Evolutionary conservation across 2,113 vertebrate genomes (phyloP).

Genomic region (Odobenus rosmarus): DNA sequence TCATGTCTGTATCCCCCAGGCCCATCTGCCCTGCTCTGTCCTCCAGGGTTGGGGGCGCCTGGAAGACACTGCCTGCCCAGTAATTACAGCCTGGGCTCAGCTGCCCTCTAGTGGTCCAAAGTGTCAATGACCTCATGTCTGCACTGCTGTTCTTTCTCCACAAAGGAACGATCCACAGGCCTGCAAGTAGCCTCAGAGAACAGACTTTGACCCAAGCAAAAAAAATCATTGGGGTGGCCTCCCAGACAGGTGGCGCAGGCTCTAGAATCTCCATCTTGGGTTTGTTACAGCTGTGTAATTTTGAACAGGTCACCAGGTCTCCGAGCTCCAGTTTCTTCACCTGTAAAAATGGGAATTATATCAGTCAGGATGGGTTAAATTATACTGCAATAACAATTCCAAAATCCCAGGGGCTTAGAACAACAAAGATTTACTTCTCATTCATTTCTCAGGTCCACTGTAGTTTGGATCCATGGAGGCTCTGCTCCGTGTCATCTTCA

Average conservation of each 20-base stretch:
- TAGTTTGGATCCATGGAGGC: not conserved
- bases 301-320: not conserved
- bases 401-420: not conserved
- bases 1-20: not conserved
- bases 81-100: not conserved
- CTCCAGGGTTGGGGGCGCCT: too few relatives aligned
- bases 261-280: not conserved
- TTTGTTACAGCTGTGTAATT: not conserved
- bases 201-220: not conserved
- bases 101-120: constrained; percentile 60
- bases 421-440: not conserved
- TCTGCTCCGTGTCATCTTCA: not conserved
- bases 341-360: not conserved
- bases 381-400: not conserved
- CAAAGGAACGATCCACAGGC: not conserved
- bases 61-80: not conserved
- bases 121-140: not conserved
- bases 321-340: not conserved
- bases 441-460: not conserved
- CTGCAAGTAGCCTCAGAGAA: not conserved
- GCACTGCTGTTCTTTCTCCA: not conserved
- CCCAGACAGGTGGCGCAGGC: not conserved
- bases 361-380: not conserved
- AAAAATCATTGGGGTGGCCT: not conserved
- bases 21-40: not conserved